These are phyloP conservation scores for Neodontobutis hainanensis DNA, from an alignment of 2,113 vertebrate genomes.

Conservation along the genomic window DNA sequence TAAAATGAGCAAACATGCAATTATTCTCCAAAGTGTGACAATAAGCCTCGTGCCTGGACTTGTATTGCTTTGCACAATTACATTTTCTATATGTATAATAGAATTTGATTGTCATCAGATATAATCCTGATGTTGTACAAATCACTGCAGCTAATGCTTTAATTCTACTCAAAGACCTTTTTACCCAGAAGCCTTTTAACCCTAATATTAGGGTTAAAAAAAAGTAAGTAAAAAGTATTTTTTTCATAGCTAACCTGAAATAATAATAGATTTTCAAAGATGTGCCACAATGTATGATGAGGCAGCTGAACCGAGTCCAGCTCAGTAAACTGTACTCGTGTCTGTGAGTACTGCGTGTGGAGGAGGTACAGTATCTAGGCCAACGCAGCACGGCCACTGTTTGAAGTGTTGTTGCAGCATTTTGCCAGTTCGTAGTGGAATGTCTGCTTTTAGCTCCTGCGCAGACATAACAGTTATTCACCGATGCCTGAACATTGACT, in stretches of 20 bases:
- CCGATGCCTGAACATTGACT: background rate
- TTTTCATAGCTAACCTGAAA: background rate
- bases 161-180: too few relatives aligned
- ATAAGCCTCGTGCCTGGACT: too few relatives aligned
- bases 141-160: too few relatives aligned
- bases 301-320: slow-evolving; percentile 12
- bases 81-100: too few relatives aligned
- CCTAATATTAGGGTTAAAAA: slow-evolving; percentile 13
- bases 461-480: slow-evolving; percentile 34
- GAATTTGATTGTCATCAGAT: too few relatives aligned
- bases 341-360: slow-evolving; percentile 20
- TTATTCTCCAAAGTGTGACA: too few relatives aligned
- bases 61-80: too few relatives aligned
- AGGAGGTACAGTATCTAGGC: slow-evolving; percentile 61
- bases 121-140: too few relatives aligned
- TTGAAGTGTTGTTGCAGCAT: slow-evolving; percentile 52
- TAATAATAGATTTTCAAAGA: background rate
- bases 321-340: slow-evolving; percentile 17
- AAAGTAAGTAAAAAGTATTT: background rate
- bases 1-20: too few relatives aligned
- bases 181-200: too few relatives aligned
- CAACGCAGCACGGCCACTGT: slow-evolving; percentile 54
- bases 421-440: slow-evolving; percentile 43
- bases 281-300: background rate
- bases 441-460: slow-evolving; percentile 43